Evolutionary conservation across 2,797 vertebrate species (phyloP).

Genomic region (Tarsius wallacei): DNA sequence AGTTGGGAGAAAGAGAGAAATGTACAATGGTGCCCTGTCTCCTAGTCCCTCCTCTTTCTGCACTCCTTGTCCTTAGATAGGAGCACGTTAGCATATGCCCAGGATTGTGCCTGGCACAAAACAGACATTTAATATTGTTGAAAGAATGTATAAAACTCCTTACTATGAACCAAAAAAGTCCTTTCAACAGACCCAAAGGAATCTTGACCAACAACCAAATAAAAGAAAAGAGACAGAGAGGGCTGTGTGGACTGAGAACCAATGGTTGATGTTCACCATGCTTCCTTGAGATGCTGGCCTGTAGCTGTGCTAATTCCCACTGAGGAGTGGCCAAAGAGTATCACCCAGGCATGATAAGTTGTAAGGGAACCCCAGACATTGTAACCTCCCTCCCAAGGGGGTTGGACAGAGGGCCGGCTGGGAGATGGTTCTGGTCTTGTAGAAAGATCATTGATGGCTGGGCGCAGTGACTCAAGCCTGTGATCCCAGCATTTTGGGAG

Average conservation of each 20-base stretch:
- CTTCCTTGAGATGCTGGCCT: not conserved
- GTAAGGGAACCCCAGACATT: not conserved
- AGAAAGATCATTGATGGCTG: not conserved
- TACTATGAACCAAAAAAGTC: not conserved
- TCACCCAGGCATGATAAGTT: not conserved
- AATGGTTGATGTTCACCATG: rapidly evolving
- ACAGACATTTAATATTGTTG: not conserved
- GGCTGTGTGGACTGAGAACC: rapidly evolving
- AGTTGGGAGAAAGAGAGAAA: not conserved
- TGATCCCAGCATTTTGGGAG: too few relatives aligned
- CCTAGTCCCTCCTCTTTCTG: rapidly evolving
- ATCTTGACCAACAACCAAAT: not conserved
- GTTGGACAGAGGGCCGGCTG: not conserved
- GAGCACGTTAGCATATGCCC: rapidly evolving
- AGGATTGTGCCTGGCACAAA: not conserved
- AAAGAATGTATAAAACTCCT: not conserved
- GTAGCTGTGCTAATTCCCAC: not conserved
- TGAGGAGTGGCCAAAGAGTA: not conserved
- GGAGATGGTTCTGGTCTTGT: not conserved
- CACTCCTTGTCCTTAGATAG: too few relatives aligned
- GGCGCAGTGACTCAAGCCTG: too few relatives aligned
- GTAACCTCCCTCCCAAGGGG: not conserved
- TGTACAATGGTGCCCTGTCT: rapidly evolving
- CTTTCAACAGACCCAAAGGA: not conserved
- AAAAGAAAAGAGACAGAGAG: not conserved